phyloP scores from a whole-genome alignment of 2,797 vertebrate species.

The Gila robusta region DNA sequence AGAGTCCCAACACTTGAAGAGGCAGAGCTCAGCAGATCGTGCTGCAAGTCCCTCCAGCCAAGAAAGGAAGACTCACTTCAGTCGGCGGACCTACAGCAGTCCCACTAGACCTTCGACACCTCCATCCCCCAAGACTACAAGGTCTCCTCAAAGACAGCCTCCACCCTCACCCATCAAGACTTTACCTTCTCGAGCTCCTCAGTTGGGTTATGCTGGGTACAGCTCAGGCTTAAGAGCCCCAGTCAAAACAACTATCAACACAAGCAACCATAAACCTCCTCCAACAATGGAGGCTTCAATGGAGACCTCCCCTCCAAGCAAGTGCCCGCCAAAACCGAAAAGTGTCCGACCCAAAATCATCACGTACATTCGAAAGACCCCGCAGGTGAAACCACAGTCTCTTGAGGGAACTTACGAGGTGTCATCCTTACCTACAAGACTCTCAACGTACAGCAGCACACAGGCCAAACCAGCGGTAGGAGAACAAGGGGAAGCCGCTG shows the following conservation, averaged over 20 bases:
- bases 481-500: constrained; percentile 74
- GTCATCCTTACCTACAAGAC: constrained; percentile 82
- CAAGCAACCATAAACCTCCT: constrained; percentile 88
- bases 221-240: constrained; percentile 85
- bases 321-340: constrained; percentile 87
- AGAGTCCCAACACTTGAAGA: constrained; percentile 62
- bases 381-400: constrained; percentile 85
- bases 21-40: constrained; percentile 60
- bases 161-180: constrained; percentile 71
- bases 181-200: constrained; percentile 61
- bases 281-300: constrained; percentile 76
- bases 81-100: constrained; percentile 78
- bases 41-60: constrained; percentile 65
- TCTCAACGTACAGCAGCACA: constrained; percentile 73
- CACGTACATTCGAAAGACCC: constrained; percentile 93
- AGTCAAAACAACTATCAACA: constrained; percentile 84
- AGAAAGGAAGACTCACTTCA: constrained; percentile 75
- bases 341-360: constrained; percentile 97
- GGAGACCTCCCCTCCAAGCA: constrained; percentile 79
- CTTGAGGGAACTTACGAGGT: constrained; percentile 83
- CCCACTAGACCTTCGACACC: constrained; percentile 77
- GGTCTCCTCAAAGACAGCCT: constrained; percentile 74
- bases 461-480: constrained; percentile 60
- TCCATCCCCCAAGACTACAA: constrained; percentile 71
- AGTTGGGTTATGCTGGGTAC: constrained; percentile 76